Evolutionary conservation across 2,888 invertebrate species (phyloP).

Genomic region (Smittia aterrima): DNA sequence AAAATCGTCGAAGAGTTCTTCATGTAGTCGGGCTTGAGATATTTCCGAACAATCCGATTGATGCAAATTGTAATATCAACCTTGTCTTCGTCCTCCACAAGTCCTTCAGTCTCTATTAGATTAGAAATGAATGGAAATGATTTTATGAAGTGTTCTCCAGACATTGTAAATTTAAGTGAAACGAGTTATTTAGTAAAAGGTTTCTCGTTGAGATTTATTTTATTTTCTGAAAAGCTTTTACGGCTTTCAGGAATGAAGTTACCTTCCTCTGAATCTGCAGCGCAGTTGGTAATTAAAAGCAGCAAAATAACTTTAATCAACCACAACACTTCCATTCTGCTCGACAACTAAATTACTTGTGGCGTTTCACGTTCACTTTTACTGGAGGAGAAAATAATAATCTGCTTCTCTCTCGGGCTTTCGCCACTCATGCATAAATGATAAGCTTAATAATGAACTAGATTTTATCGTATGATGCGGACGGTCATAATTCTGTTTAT

Average conservation of each 20-base stretch:
- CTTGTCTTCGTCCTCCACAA: slow-evolving; percentile 4
- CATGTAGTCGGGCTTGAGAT: slow-evolving; percentile 26
- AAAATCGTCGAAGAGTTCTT: slow-evolving; percentile 38
- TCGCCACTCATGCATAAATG: not conserved
- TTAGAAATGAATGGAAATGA: not conserved
- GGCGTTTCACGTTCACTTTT: slow-evolving; percentile 14
- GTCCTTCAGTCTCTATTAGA: not conserved
- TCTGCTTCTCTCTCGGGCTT: not conserved
- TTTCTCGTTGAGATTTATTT: too few relatives aligned
- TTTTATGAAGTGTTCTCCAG: not conserved
- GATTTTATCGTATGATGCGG: slow-evolving; percentile 26
- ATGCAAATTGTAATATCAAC: slow-evolving; percentile 37
- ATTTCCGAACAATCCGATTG: slow-evolving; percentile 34
- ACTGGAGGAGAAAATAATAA: slow-evolving; percentile 4
- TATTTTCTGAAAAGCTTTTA: too few relatives aligned
- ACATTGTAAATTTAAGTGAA: too few relatives aligned
- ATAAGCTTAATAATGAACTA: slow-evolving; percentile 31
- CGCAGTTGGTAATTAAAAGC: not conserved
- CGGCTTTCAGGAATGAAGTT: not conserved
- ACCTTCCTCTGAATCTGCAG: slow-evolving; percentile 18
- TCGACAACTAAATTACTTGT: slow-evolving; percentile 9
- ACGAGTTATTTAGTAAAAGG: too few relatives aligned
- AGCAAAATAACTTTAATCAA: slow-evolving; percentile 27
- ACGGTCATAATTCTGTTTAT: slow-evolving; percentile 37
- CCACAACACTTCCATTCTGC: slow-evolving; percentile 21